Evolutionary conservation across 2,888 invertebrate species (phyloP).

Genomic region (Tolmerus cingulatus): DNA sequence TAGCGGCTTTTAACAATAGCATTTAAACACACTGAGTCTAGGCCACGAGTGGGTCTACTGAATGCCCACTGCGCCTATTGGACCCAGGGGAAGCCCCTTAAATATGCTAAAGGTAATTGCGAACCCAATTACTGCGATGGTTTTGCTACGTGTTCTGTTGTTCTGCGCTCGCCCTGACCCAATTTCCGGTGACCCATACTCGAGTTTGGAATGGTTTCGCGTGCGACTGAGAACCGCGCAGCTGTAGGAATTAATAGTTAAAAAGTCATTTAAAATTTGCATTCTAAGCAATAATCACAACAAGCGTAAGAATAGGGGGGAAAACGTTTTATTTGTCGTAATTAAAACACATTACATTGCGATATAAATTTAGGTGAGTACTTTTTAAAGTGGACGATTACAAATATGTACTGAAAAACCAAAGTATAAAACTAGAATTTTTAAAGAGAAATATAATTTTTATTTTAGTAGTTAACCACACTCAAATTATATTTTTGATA

Average conservation of each 20-base stretch:
- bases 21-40: not conserved
- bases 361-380: not conserved
- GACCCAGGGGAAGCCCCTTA: not conserved
- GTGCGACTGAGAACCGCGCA: not conserved
- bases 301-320: not conserved
- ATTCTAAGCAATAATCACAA: not conserved
- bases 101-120: not conserved
- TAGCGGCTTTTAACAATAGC: too few species aligned
- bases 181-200: not conserved
- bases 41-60: not conserved
- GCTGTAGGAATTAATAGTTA: not conserved
- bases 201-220: not conserved
- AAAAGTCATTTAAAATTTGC: not conserved
- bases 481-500: too few species aligned
- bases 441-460: too few species aligned
- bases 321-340: not conserved
- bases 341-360: not conserved
- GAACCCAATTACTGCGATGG: not conserved
- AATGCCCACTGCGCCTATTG: not conserved
- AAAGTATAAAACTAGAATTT: too few species aligned
- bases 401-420: too few species aligned
- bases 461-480: too few species aligned
- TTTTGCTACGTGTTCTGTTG: not conserved
- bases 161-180: not conserved
- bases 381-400: too few species aligned